Percentiles rank a stretch among this genome's conserved stretches.
Evolutionary conservation across 2,113 vertebrate species (phyloP).

Genomic region (Grammomys dolichurus): DNA sequence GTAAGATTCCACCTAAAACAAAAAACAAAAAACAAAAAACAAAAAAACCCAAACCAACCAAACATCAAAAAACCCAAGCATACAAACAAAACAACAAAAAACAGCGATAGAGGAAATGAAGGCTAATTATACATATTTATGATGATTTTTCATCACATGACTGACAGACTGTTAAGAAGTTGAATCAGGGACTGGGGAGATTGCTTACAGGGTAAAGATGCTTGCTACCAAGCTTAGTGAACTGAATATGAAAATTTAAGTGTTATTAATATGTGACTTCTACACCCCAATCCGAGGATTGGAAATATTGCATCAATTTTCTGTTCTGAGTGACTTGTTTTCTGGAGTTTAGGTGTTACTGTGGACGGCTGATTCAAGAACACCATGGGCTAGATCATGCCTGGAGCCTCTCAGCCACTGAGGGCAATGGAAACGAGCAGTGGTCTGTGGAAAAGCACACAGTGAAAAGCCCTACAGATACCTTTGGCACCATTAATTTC

Average conservation of each 20-base stretch:
- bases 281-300: not conserved
- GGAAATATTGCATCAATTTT: not conserved
- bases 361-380: conserved; percentile 94
- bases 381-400: conserved; percentile 87
- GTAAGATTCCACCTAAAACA: not conserved
- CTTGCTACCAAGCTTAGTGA: no score
- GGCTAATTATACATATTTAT: not conserved
- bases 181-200: not conserved
- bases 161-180: not conserved
- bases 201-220: not conserved
- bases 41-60: not conserved
- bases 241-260: conserved; percentile 38
- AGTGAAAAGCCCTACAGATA: conserved; percentile 91
- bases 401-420: conserved; percentile 81
- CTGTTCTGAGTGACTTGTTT: conserved; percentile 6
- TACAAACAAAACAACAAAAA: not conserved
- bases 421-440: conserved; percentile 81
- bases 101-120: not conserved
- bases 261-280: not conserved
- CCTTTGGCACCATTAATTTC: conserved; percentile 96
- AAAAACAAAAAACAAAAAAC: not conserved
- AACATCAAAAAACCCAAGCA: not conserved
- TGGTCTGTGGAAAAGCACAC: conserved; percentile 95
- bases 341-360: conserved; percentile 90
- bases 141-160: not conserved